These are phyloP conservation scores for Caenorhabditis plicata DNA, from an alignment of 2,888 invertebrate species.

Conservation along the genomic window DNA sequence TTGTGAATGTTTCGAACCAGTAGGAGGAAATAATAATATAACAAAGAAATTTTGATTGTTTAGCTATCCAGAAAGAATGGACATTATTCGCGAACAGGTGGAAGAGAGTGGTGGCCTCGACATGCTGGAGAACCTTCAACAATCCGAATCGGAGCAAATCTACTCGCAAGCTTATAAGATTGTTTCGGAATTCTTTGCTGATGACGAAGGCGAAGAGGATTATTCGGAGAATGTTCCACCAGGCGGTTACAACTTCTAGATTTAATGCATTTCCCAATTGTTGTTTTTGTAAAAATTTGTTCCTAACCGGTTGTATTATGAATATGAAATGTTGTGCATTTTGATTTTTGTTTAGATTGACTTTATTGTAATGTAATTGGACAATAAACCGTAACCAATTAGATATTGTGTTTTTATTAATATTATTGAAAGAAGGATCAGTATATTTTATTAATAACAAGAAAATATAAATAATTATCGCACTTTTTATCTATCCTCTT, in stretches of 20 bases:
- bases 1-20: slow-evolving; percentile 32
- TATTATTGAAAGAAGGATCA: no score
- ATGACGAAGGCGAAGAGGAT: slow-evolving; percentile 15
- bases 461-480: no score
- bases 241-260: slow-evolving; percentile 1
- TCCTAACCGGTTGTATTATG: no score
- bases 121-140: slow-evolving; percentile 69
- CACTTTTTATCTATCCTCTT: no score
- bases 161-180: slow-evolving; percentile 68
- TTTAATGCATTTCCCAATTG: no score
- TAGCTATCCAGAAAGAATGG: slow-evolving; percentile 67
- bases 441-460: no score
- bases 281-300: no score
- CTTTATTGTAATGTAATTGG: no score
- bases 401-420: no score
- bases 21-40: slow-evolving; percentile 1
- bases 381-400: no score
- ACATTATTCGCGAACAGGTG: slow-evolving; percentile 78
- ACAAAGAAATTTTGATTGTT: slow-evolving; percentile 7
- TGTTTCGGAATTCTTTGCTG: slow-evolving; percentile 69
- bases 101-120: slow-evolving; percentile 80
- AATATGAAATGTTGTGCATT: no score
- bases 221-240: not conserved
- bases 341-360: no score
- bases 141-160: slow-evolving; percentile 68